Conservation (phyloP, 2,797 vertebrate genomes). For the Intellagama lesueurii region DNA sequence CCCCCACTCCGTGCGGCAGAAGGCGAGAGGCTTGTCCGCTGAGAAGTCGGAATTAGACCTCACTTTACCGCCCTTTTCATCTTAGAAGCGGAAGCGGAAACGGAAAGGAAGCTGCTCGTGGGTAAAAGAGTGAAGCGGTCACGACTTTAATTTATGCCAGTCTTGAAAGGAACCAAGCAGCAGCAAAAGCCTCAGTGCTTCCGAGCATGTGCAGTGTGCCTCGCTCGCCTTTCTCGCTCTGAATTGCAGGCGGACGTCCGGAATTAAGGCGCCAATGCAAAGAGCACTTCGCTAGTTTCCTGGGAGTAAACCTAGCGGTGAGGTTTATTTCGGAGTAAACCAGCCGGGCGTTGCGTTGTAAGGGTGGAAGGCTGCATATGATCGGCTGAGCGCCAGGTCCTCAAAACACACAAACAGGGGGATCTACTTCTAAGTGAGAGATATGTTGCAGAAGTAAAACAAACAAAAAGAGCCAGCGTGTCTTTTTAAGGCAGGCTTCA, state of each 20-base stretch:
- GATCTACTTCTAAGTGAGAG: no score
- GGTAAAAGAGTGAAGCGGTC: no score
- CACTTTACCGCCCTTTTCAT: not conserved
- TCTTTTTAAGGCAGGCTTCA: not conserved
- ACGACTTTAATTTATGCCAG: not conserved
- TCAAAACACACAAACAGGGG: no score
- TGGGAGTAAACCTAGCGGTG: not conserved
- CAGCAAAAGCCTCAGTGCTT: not conserved
- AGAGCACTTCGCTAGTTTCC: not conserved
- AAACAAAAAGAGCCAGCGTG: no score
- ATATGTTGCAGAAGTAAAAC: no score
- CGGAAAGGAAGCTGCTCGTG: slow-evolving; percentile 31
- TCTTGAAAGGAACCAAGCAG: not conserved
- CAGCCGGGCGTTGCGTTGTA: not conserved
- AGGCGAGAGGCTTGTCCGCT: not conserved
- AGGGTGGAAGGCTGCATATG: no score
- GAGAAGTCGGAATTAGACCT: no score
- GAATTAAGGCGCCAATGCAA: not conserved
- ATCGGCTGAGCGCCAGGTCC: no score
- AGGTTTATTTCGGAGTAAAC: not conserved
- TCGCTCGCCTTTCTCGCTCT: not conserved
- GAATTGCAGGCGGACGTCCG: no score
- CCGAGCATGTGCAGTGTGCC: not conserved
- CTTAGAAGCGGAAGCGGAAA: not conserved
- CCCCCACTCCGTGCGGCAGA: not conserved